Evolutionary conservation across 2,888 invertebrate species (phyloP).

Genomic region (Trissolcus japonicus): DNA sequence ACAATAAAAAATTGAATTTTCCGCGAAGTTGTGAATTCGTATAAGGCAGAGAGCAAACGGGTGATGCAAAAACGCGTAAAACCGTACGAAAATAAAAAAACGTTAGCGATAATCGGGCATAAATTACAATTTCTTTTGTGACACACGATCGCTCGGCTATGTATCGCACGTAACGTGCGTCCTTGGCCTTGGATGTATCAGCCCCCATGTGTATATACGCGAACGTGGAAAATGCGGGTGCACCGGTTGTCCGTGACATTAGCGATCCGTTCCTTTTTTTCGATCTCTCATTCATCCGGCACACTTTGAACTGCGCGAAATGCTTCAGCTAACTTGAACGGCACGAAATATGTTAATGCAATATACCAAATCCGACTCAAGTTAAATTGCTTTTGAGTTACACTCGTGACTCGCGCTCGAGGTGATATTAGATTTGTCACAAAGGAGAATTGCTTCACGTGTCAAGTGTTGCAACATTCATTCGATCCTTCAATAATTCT

Average conservation of each 20-base stretch:
- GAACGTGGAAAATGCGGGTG: conserved; percentile 72
- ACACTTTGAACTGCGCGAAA: conserved; percentile 42
- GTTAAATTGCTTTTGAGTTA: conserved; percentile 36
- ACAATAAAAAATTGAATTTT: conserved; percentile 34
- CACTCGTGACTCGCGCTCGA: conserved; percentile 18
- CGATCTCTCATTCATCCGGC: conserved; percentile 53
- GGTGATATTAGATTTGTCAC: conserved; percentile 39
- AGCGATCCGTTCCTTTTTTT: conserved; percentile 59
- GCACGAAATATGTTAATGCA: conserved; percentile 42
- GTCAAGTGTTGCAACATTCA: not conserved
- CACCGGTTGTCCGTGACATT: conserved; percentile 70
- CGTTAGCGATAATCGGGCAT: conserved; percentile 48
- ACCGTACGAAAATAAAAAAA: conserved; percentile 35
- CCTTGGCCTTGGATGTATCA: conserved; percentile 70
- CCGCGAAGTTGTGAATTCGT: conserved; percentile 27
- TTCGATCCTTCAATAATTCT: no score
- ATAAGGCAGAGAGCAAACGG: conserved; percentile 21
- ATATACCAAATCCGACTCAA: conserved; percentile 31
- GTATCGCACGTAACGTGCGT: conserved; percentile 64
- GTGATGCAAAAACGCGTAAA: conserved; percentile 40
- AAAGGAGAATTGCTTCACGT: conserved; percentile 12
- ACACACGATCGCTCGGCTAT: conserved; percentile 60
- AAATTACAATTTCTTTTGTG: conserved; percentile 56
- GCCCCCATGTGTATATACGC: conserved; percentile 64
- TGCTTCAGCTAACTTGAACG: conserved; percentile 11